These are phyloP conservation scores for Menura novaehollandiae DNA, from an alignment of 2,113 vertebrate genomes.

Conservation along the genomic window DNA sequence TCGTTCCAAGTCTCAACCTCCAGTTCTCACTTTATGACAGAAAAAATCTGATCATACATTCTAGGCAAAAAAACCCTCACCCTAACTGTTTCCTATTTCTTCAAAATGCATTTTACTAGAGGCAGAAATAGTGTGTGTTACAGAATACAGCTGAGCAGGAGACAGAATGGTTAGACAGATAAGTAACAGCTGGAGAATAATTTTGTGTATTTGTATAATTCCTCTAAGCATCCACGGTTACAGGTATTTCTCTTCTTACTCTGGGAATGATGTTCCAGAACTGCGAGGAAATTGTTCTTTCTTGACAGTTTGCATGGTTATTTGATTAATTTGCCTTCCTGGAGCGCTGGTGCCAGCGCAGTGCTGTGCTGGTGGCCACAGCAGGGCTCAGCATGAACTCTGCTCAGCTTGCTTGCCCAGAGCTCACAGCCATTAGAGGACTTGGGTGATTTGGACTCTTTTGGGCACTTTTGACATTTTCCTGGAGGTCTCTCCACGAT, in stretches of 20 bases:
- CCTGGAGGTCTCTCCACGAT: background rate
- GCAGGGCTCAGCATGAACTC: background rate
- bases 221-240: background rate
- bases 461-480: background rate
- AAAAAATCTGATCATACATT: slow-evolving; percentile 43
- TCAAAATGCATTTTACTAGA: background rate
- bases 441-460: background rate
- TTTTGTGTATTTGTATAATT: background rate
- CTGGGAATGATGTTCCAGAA: background rate
- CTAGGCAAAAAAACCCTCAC: background rate
- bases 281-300: background rate
- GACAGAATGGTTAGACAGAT: background rate
- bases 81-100: slow-evolving; percentile 28
- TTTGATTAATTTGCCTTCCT: background rate
- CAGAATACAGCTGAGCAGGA: background rate
- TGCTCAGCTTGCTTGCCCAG: background rate
- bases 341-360: rapidly evolving
- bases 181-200: background rate
- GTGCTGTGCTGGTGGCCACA: background rate
- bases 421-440: background rate
- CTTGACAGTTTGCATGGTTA: background rate
- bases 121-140: background rate
- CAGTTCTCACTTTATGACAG: slow-evolving; percentile 7
- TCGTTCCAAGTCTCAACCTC: slow-evolving; percentile 40
- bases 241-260: background rate